phyloP scores from a whole-genome alignment of 1,140 invertebrate species.

The Phymorhynchus buccinoides region DNA sequence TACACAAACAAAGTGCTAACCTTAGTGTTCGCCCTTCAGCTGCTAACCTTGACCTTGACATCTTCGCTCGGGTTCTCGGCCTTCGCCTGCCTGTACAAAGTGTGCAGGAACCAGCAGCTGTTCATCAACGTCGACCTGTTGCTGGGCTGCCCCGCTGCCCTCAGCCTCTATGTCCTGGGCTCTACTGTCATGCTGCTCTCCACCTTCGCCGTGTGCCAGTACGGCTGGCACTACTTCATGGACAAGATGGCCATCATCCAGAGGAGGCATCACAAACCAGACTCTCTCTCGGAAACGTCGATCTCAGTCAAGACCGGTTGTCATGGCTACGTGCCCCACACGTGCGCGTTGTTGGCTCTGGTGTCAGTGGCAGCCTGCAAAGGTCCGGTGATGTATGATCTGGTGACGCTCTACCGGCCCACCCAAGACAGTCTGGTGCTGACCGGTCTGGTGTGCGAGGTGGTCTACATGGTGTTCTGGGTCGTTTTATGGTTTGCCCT shows the following conservation, averaged over 20 bases:
- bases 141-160: conserved; percentile 41
- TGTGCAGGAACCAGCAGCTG: conserved; percentile 52
- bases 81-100: conserved; percentile 58
- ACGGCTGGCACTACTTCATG: conserved; percentile 61
- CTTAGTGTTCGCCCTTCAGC: conserved; percentile 58
- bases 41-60: conserved; percentile 56
- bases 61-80: conserved; percentile 58
- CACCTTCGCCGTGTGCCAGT: conserved; percentile 61
- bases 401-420: conserved; percentile 57
- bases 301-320: conserved; percentile 53
- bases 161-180: conserved; percentile 55
- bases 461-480: conserved; percentile 62
- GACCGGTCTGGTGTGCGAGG: conserved; percentile 59
- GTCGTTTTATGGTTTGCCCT: conserved; percentile 63
- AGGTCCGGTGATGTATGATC: conserved; percentile 61
- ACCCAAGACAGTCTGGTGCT: conserved; percentile 57
- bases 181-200: conserved; percentile 56
- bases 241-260: conserved; percentile 60
- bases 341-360: conserved; percentile 57
- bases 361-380: conserved; percentile 56
- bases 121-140: conserved; percentile 49
- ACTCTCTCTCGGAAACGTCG: conserved; percentile 53
- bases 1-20: conserved; percentile 63
- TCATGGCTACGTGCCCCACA: conserved; percentile 64
- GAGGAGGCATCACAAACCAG: conserved; percentile 47